Conservation (phyloP, 2,888 invertebrate species). For the Drosophila imparisetae region DNA sequence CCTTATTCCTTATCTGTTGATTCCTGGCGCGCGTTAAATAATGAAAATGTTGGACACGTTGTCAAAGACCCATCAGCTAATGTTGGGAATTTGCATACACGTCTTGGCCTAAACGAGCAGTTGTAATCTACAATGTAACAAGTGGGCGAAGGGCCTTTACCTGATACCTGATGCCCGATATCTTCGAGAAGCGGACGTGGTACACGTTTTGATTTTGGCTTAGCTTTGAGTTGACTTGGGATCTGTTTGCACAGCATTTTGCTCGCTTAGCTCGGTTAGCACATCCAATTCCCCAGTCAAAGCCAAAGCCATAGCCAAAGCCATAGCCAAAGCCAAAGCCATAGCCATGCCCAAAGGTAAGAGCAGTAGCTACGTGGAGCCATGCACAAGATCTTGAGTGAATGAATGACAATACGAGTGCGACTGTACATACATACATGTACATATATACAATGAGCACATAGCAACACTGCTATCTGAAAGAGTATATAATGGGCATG, state of each 20-base stretch:
- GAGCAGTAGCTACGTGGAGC: slow-evolving; percentile 60
- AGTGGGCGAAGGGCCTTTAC: slow-evolving; percentile 5
- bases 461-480: not conserved
- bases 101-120: slow-evolving; percentile 20
- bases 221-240: slow-evolving; percentile 25
- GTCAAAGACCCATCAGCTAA: not conserved
- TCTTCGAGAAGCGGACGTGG: slow-evolving; percentile 48
- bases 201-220: slow-evolving; percentile 6
- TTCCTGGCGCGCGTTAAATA: slow-evolving; percentile 6
- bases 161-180: not conserved
- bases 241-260: slow-evolving; percentile 56
- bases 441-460: not conserved
- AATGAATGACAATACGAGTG: slow-evolving; percentile 55
- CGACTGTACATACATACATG: slow-evolving; percentile 2
- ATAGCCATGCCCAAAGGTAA: not conserved
- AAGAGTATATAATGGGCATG: not conserved
- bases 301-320: not conserved
- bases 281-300: slow-evolving; percentile 25
- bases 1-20: not conserved
- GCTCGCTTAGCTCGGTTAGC: slow-evolving; percentile 35
- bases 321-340: not conserved
- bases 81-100: slow-evolving; percentile 44
- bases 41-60: slow-evolving; percentile 13
- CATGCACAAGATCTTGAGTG: slow-evolving; percentile 65
- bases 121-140: not conserved